Evolutionary conservation across 2,888 invertebrate species (phyloP), one percentile per base, ranked within the genome.

Genomic region (Aleiodes leptofemur): DNA sequence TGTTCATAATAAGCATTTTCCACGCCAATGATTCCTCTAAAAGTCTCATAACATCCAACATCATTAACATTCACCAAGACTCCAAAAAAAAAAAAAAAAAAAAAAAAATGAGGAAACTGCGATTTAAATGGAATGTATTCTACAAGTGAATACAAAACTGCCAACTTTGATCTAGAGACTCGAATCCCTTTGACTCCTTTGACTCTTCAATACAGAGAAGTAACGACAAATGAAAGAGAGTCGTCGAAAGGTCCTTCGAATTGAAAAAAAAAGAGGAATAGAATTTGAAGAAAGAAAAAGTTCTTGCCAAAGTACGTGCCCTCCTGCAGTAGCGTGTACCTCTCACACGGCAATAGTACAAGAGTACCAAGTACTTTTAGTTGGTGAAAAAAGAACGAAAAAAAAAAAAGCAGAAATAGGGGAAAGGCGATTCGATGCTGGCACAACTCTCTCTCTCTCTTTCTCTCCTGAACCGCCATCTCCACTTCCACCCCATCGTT

Each of bases 401-500:
- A 34, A 8, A 34, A 43, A 34, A 34, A 34, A 3, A 0, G 4
- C 0, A 34, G 4, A 64, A 23, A 43, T 16, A 16, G 43, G 64
- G 48, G 23, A 64, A 14, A 48, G 23, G 23, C 1, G 1, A 1
- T 23, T 23, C 23, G 23, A 23, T 23, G 23, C 23, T 23, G 23
- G 23, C 23, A 23, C 23, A 23, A 23, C 23, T 23, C 23, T 23
- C 23, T 23, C 2, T 23, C 23, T 23, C 23, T 23, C 2, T 23
- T 2, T 23, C 23, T 23, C 23, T 16, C 48, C 64, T 43, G 16
- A 11, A 64, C 34, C 2, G 16, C 56, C 23, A 11, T 48, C 64
- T 64, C 64, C 48, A 43, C 64, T 64, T 11, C n/a, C 79, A 79
- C 80, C 83, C 83, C 43, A 11, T 85, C 83, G 86, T 89, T 89